These are phyloP conservation scores for Connochaetes taurinus DNA, from an alignment of 2,113 vertebrate genomes.

Conservation along the genomic window DNA sequence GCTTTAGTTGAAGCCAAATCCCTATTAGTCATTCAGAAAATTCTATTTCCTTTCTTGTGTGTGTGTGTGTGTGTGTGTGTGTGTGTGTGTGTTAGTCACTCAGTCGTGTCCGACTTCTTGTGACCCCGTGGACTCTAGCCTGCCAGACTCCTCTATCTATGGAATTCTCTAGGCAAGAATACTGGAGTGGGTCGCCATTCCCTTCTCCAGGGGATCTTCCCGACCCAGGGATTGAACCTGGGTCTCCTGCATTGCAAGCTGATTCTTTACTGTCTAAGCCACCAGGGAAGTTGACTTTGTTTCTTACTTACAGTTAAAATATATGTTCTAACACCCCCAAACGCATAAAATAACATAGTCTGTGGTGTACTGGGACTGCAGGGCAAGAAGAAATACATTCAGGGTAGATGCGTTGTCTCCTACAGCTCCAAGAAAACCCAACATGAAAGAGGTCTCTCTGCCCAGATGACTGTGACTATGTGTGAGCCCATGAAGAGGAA, in stretches of 20 bases:
- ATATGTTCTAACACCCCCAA: background rate
- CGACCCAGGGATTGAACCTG: background rate
- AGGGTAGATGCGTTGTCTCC: background rate
- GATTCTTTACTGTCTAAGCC: background rate
- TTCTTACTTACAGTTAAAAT: background rate
- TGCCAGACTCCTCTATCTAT: background rate
- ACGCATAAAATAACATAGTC: background rate
- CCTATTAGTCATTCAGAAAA: background rate
- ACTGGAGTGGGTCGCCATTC: background rate
- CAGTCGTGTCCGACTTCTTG: background rate
- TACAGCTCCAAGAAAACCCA: background rate
- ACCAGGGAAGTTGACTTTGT: background rate
- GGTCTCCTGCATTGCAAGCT: background rate
- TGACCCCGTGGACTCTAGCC: background rate
- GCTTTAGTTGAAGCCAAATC: background rate
- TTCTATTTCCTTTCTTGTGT: background rate
- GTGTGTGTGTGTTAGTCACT: background rate
- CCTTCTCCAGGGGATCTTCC: background rate
- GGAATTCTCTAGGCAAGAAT: background rate
- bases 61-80: background rate
- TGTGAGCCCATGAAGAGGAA: background rate
- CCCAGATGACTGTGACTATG: background rate
- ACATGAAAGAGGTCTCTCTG: background rate
- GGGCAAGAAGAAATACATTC: background rate
- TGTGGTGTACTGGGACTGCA: rapidly evolving